phyloP scores from a whole-genome alignment of 2,113 vertebrate species.

The Silurus meridionalis region DNA sequence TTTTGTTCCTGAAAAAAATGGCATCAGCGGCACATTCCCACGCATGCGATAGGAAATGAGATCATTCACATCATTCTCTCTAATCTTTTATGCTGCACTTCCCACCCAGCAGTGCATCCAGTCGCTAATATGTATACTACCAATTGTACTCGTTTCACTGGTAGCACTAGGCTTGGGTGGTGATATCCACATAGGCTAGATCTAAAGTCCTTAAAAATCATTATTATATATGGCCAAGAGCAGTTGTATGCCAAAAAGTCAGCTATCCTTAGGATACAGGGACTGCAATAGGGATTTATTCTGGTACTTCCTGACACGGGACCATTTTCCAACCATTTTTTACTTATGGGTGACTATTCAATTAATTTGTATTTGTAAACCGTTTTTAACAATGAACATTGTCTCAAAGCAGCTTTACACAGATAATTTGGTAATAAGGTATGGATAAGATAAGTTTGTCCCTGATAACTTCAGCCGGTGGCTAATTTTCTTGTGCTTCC shows the following conservation, averaged over 20 bases:
- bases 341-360: background rate
- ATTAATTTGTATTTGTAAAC: no score
- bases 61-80: background rate
- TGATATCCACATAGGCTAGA: background rate
- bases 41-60: background rate
- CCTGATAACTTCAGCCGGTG: no score
- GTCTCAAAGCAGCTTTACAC: no score
- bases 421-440: no score
- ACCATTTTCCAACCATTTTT: background rate
- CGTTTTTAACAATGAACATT: no score
- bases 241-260: background rate
- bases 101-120: background rate
- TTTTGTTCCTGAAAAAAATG: background rate
- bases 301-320: background rate
- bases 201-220: background rate
- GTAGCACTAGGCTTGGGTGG: background rate
- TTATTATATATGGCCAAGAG: background rate
- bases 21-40: background rate
- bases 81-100: background rate
- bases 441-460: no score
- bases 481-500: background rate
- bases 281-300: background rate
- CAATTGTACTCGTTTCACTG: background rate
- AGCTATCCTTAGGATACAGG: background rate
- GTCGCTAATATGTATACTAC: background rate